phyloP scores from a whole-genome alignment of 2,888 invertebrate genomes.

The Rhopalosiphum nymphaeae region DNA sequence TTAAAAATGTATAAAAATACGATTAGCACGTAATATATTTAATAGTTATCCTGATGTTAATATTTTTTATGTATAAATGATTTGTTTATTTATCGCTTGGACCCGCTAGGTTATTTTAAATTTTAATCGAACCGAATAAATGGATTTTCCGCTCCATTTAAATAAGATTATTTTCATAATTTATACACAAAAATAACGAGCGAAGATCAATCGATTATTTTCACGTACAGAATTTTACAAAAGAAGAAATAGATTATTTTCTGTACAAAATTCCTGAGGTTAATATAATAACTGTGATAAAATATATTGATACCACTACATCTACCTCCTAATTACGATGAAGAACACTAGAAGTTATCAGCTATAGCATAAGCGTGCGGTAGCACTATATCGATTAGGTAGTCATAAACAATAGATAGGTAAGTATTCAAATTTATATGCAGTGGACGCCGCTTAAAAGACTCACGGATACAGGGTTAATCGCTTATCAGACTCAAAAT shows the following conservation, averaged over 20 bases:
- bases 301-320: neutral
- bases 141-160: conserved; percentile 42
- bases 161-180: neutral
- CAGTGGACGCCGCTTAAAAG: no score
- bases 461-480: no score
- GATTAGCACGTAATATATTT: neutral
- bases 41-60: neutral
- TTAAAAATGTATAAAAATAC: neutral
- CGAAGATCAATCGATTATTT: neutral
- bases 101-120: neutral
- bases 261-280: neutral
- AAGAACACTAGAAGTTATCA: neutral
- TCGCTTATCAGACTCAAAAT: no score
- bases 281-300: neutral
- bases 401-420: no score
- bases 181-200: neutral
- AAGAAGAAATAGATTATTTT: conserved; percentile 3
- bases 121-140: conserved; percentile 6
- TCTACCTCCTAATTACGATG: neutral
- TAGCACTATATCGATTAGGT: no score
- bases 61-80: neutral
- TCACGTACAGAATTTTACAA: neutral
- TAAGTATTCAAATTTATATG: no score
- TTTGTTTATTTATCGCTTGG: neutral
- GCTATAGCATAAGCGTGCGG: neutral